phyloP scores from a whole-genome alignment of 1,140 invertebrate species.

The Drosophila nannoptera region DNA sequence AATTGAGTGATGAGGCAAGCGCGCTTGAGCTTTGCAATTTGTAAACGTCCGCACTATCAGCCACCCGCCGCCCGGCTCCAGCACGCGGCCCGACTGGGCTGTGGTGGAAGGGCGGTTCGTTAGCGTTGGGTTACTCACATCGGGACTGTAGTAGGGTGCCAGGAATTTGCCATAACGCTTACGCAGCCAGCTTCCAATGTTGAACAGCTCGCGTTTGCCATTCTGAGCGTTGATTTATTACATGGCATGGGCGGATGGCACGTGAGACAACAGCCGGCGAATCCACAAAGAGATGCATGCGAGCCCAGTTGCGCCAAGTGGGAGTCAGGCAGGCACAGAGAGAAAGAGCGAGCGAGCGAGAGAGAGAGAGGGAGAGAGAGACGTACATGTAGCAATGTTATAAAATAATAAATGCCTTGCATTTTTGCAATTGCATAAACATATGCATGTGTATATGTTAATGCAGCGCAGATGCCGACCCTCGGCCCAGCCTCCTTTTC shows the following conservation, averaged over 20 bases:
- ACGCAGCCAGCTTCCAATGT: conserved; percentile 83
- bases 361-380: conserved; percentile 43
- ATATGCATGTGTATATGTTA: conserved; percentile 77
- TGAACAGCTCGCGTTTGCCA: conserved; percentile 83
- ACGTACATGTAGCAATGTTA: conserved; percentile 44
- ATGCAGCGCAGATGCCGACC: conserved; percentile 42
- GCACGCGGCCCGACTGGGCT: background rate
- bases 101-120: conserved; percentile 45
- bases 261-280: conserved; percentile 58
- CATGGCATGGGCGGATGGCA: conserved; percentile 63
- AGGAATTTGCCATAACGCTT: conserved; percentile 83
- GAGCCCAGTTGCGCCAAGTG: too few species aligned
- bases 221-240: conserved; percentile 80
- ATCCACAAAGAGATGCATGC: conserved; percentile 24
- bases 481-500: background rate
- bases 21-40: conserved; percentile 74
- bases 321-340: conserved; percentile 21
- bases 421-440: conserved; percentile 77
- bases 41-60: conserved; percentile 75
- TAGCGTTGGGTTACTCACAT: conserved; percentile 79
- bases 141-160: conserved; percentile 81
- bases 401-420: conserved; percentile 77
- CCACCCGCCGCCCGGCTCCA: conserved; percentile 32
- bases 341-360: conserved; percentile 21
- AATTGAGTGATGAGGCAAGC: conserved; percentile 73